Evolutionary conservation across 2,888 invertebrate species (phyloP).

Genomic region (Brachylomia viminalis): DNA sequence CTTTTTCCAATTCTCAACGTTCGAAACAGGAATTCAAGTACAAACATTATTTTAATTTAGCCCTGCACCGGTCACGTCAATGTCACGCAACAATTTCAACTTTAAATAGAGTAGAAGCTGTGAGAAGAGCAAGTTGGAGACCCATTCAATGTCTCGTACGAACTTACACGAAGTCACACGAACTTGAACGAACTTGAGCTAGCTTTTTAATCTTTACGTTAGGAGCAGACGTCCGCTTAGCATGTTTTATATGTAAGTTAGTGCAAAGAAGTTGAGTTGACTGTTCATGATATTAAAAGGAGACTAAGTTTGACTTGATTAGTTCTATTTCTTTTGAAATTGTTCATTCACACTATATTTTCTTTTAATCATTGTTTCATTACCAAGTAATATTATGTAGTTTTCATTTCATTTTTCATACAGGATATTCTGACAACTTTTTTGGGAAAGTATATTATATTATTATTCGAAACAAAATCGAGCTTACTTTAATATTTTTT

Average conservation of each 20-base stretch:
- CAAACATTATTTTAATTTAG: conserved; percentile 38
- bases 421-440: not conserved
- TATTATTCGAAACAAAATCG: not conserved
- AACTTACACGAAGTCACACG: conserved; percentile 38
- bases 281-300: too few species aligned
- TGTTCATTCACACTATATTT: not conserved
- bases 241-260: conserved; percentile 42
- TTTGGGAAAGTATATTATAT: too few species aligned
- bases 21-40: conserved; percentile 7
- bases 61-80: conserved; percentile 50
- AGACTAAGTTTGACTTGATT: not conserved
- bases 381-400: not conserved
- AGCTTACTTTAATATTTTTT: not conserved
- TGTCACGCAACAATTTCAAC: conserved; percentile 64
- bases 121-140: conserved; percentile 48
- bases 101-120: conserved; percentile 64
- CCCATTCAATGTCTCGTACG: conserved; percentile 41
- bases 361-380: not conserved
- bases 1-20: conserved; percentile 7
- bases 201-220: conserved; percentile 56
- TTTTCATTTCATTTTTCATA: not conserved
- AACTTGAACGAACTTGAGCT: conserved; percentile 33
- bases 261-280: conserved; percentile 15
- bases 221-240: conserved; percentile 33
- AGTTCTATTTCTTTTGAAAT: too few species aligned